Conservation (phyloP, 2,888 invertebrate species). For the Tryphoninae sp. region DNA sequence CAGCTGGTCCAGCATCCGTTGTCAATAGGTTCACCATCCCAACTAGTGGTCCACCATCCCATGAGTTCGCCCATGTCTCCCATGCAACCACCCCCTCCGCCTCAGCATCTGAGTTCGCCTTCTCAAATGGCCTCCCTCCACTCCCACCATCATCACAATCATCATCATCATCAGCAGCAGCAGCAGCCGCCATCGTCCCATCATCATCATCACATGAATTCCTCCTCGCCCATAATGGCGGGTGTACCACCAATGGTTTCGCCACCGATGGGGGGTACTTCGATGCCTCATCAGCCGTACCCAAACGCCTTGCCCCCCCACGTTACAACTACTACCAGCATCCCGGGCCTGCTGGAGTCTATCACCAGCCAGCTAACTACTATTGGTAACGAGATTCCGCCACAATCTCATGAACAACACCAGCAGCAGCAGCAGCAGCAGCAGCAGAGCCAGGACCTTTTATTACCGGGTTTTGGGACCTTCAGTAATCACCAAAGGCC, state of each 20-base stretch:
- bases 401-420: slow-evolving; percentile 64
- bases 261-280: slow-evolving; percentile 79
- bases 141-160: slow-evolving; percentile 49
- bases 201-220: slow-evolving; percentile 79
- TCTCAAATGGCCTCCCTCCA: slow-evolving; percentile 77
- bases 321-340: slow-evolving; percentile 87
- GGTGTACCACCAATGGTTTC: slow-evolving; percentile 76
- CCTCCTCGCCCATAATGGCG: slow-evolving; percentile 81
- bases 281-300: slow-evolving; percentile 84
- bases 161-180: slow-evolving; percentile 61
- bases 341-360: slow-evolving; percentile 79
- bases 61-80: slow-evolving; percentile 79
- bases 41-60: slow-evolving; percentile 77
- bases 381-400: slow-evolving; percentile 85
- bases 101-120: slow-evolving; percentile 78
- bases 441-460: slow-evolving; percentile 65
- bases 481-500: slow-evolving; percentile 81
- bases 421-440: slow-evolving; percentile 69
- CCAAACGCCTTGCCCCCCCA: slow-evolving; percentile 94
- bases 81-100: slow-evolving; percentile 75
- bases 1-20: slow-evolving; percentile 84
- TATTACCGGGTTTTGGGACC: slow-evolving; percentile 77
- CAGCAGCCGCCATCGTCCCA: slow-evolving; percentile 75
- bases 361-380: slow-evolving; percentile 86
- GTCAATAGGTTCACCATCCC: slow-evolving; percentile 82